A percentile compares a stretch with the other conserved stretches of the same genome.
Evolutionary conservation across 2,888 invertebrate species (phyloP).

Genomic region (Pachymerium ferrugineum): DNA sequence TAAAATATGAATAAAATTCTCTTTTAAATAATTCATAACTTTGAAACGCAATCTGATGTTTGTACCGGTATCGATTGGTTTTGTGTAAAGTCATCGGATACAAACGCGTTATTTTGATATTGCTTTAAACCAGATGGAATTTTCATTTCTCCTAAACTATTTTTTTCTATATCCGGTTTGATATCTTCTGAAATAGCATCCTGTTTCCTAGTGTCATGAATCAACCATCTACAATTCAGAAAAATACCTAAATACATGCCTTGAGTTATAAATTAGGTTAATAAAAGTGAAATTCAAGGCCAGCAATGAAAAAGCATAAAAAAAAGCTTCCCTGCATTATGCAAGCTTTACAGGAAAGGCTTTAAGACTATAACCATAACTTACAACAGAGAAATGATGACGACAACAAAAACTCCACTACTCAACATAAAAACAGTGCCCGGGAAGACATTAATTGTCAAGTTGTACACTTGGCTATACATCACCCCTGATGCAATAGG

Average conservation of each 20-base stretch:
- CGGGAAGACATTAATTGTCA: not conserved
- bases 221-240: not conserved
- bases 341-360: not conserved
- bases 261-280: not conserved
- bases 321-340: not conserved
- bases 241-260: too few species aligned
- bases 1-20: too few species aligned
- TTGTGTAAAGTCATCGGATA: too few species aligned
- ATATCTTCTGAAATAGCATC: not conserved
- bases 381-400: slow-evolving; percentile 16
- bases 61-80: too few species aligned
- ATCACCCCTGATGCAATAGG: slow-evolving; percentile 31
- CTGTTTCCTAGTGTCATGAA: not conserved
- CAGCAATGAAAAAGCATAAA: not conserved
- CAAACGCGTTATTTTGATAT: too few species aligned
- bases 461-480: slow-evolving; percentile 33
- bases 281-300: not conserved
- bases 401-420: not conserved
- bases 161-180: not conserved
- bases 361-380: not conserved
- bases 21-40: too few species aligned
- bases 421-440: slow-evolving; percentile 30
- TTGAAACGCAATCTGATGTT: too few species aligned
- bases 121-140: too few species aligned
- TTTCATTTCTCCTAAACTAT: too few species aligned